Evolutionary conservation across 37 sponge, comb jelly and placozoan genomes (phyloP), one percentile per base, ranked within the genome.

Genomic region (Cladorhizidae sp.): DNA sequence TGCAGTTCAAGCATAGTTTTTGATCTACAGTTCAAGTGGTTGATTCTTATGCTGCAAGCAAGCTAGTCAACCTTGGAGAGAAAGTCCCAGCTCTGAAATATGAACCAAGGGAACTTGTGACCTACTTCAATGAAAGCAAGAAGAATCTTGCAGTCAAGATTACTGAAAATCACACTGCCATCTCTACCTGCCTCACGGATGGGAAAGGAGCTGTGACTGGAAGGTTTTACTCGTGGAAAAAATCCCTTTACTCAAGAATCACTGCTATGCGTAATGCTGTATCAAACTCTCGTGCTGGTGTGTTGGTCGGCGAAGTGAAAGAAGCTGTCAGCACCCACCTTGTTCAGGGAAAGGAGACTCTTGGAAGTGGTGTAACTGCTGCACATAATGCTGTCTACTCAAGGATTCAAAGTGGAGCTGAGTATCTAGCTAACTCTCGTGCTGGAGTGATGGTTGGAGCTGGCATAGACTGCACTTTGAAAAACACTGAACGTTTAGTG

Each of bases 41-140:
- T 20, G 90, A 90, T 41, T 42, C 77, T 20, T 80, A 70, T 50
- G 58, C 86, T 17, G 68, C 76, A 40, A 52, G 75, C n/a, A 74
- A 85, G 80, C 69, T 85, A 64, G 70, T 68, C 50, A 85, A 80
- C 21, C 85, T 90, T 31, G 90, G 80, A 39, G 81, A 84, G 36
- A 90, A 90, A 57, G 86, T 80, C 23, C 90, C 90, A 40, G 75
- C 80, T 52, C 41, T 90, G 61, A 84, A 80, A 52, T 77, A 36
- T 9, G 70, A 79, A 52, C 80, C 90, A 22, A 77, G 40, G 22
- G 90, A 90, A 25, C 86, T 90, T 1, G 41, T 58, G 12, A 31
- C 41, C 23, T 36, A 42, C 14, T 50, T 79, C 55, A 41, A 42
- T 25, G 79, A 85, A 56, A 54, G 79, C 35, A 78, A 72, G 29